phyloP scores from a whole-genome alignment of 2,797 vertebrate species.

The Picus viridis region DNA sequence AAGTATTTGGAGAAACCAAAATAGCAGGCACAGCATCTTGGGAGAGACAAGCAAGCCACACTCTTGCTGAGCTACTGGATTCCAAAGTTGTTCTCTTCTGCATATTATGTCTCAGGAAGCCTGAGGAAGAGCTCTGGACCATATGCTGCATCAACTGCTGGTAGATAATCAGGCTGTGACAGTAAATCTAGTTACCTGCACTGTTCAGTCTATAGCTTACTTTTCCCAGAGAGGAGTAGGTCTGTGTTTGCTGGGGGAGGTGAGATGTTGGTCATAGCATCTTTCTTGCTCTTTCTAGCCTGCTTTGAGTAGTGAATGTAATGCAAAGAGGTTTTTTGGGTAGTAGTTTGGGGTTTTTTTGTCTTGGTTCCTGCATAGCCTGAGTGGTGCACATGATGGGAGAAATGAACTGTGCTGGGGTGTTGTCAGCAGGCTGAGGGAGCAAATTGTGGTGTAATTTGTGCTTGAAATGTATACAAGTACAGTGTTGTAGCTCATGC shows the following conservation, averaged over 20 bases:
- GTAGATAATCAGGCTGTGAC: neutral
- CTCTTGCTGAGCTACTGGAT: constrained; percentile 21
- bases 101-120: neutral
- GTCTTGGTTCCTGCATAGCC: neutral
- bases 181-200: neutral
- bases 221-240: neutral
- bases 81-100: constrained; percentile 23
- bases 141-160: constrained; percentile 15
- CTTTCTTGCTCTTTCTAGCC: neutral
- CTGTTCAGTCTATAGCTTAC: neutral
- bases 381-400: neutral
- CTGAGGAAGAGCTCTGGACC: neutral
- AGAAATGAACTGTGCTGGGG: neutral
- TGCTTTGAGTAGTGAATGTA: neutral
- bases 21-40: neutral
- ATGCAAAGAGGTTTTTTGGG: neutral
- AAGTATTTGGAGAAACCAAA: neutral
- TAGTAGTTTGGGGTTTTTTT: neutral
- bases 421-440: neutral
- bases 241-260: neutral
- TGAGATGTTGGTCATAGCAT: neutral
- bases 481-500: neutral
- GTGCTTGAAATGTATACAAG: neutral
- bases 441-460: neutral
- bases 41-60: neutral